Evolutionary conservation across 1,140 invertebrate genomes (phyloP), one percentile per base, ranked within the genome.

Genomic region (Dendrolimus kikuchii): DNA sequence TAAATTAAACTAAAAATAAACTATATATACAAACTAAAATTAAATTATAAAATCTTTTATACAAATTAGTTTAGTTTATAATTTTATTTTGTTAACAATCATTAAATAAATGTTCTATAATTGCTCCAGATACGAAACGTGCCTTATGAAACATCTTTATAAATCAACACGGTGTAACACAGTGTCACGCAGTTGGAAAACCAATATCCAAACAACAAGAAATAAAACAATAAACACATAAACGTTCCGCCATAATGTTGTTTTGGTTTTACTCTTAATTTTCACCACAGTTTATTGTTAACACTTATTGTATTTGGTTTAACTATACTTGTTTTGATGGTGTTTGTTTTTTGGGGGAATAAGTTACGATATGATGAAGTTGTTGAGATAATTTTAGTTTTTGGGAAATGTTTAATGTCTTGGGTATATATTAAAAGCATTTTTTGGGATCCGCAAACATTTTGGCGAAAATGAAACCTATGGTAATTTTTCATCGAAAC

Each of bases 261-360:
- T 51, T 51, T 51, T 51, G 37, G 50, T 44, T 23, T 51, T 38
- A 37, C 37, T 44, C 8, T 50, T 50, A n/a, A 40, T 38, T 7
- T 38, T 49, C 48, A 40, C 40, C 45, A 37, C n/a, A 40, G 37
- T 76, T 71, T 72, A 77, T 64, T 57, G 60, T 56, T 57, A 47
- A 71, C 74, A 80, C 78, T 84, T 81, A 84, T 80, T 81, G 81
- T 74, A 68, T 76, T 23, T 23, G 59, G 72, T 78, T 79, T 76
- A 63, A 62, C 75, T 74, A 56, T 72, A 82, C 69, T 65, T 68
- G 66, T 69, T 77, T 75, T 67, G 64, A 67, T 72, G 66, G 46
- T 36, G 45, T 42, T 42, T n/a, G n/a, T 42, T 7, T 42, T 42
- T 42, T n/a, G 41, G 41, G 47, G 51, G 42, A 48, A 51, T 57